Conservation (phyloP, 37 sponge, comb jelly and placozoan genomes). For the Tethya wilhelma region DNA sequence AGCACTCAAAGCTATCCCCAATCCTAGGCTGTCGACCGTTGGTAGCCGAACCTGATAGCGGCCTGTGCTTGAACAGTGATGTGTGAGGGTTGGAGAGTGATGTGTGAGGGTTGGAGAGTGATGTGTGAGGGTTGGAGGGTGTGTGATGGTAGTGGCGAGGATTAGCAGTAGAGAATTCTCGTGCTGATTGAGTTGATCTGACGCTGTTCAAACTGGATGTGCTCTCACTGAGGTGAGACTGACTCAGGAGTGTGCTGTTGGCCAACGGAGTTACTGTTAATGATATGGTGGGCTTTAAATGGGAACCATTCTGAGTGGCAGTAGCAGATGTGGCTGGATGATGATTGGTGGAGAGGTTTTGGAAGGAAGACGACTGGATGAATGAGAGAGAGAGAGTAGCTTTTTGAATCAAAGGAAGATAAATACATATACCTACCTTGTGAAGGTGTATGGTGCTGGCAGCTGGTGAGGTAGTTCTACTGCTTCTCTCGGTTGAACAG, state of each 20-base stretch:
- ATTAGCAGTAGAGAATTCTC: neutral
- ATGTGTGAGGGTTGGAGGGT: neutral
- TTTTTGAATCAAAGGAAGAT: too few species aligned
- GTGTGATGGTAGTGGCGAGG: too few species aligned
- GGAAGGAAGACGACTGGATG: neutral
- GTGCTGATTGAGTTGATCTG: slow-evolving; percentile 23
- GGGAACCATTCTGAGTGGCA: neutral
- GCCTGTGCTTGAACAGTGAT: neutral
- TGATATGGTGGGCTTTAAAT: neutral
- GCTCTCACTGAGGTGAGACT: slow-evolving; percentile 22
- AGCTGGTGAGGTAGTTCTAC: too few species aligned
- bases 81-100: neutral
- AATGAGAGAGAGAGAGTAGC: neutral
- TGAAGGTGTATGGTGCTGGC: too few species aligned
- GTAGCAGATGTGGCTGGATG: slow-evolving; percentile 4
- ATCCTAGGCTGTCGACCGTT: too few species aligned
- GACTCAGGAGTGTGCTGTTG: slow-evolving; percentile 23
- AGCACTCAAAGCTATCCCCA: too few species aligned
- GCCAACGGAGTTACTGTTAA: neutral
- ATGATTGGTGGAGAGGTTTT: slow-evolving; percentile 6
- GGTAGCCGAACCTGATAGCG: too few species aligned
- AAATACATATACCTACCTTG: too few species aligned
- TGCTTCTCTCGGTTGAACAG: too few species aligned
- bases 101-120: neutral
- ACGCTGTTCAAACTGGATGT: slow-evolving; percentile 32